A percentile compares a stretch with the other conserved stretches of the same genome.
These are phyloP conservation scores for Umimayanthus kanabou DNA, from an alignment of 92 coral and sea anemone genomes.

Conservation along the genomic window DNA sequence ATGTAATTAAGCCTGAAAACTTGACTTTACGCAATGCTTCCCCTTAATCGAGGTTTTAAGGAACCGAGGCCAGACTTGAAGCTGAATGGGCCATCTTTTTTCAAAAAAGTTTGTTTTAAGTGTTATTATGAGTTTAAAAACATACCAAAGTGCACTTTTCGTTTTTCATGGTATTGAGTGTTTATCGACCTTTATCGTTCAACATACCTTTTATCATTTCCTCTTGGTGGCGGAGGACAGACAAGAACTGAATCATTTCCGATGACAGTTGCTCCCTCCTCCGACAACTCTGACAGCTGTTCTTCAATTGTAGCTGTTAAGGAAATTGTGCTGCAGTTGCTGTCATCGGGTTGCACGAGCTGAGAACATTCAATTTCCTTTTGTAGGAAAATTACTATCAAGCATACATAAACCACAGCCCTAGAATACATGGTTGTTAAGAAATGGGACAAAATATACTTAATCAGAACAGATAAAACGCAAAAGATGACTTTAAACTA, in stretches of 20 bases:
- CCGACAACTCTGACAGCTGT: background rate
- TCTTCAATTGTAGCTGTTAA: background rate
- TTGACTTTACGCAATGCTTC: no score
- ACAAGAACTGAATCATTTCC: background rate
- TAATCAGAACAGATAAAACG: no score
- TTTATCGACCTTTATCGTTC: background rate
- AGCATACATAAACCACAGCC: background rate
- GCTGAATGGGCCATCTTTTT: no score
- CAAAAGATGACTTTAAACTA: no score
- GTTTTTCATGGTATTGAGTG: no score
- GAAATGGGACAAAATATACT: background rate
- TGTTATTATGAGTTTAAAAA: no score
- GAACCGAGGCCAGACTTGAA: no score
- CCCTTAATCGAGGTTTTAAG: no score
- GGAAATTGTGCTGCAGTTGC: background rate
- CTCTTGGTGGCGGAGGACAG: background rate
- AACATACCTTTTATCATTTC: background rate
- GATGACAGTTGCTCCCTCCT: background rate
- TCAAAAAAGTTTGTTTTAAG: no score
- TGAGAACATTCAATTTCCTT: background rate
- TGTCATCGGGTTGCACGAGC: background rate
- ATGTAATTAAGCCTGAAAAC: no score
- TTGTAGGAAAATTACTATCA: background rate
- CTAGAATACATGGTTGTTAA: background rate
- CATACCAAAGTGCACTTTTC: no score